Conservation (phyloP, 2,888 invertebrate species). For the Perdita meconis region DNA sequence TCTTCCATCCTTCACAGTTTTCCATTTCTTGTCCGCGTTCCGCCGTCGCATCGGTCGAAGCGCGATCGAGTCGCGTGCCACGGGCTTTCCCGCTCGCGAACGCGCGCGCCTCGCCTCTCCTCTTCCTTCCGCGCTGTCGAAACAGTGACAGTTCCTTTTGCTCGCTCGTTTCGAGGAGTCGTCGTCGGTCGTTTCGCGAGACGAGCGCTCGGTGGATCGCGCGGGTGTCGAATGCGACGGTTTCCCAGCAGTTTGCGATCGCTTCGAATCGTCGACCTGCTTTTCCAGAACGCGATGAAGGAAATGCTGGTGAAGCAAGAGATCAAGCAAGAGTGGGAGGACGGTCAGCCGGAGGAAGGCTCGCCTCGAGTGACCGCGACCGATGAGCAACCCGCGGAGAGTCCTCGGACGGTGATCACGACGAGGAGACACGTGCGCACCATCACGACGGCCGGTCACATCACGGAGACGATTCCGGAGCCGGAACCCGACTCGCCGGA, state of each 20-base stretch:
- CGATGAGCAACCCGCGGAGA: constrained; percentile 73
- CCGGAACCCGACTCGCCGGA: constrained; percentile 73
- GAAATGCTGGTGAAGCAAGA: constrained; percentile 80
- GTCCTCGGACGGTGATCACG: constrained; percentile 85
- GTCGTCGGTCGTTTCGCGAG: too few relatives aligned
- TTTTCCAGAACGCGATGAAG: constrained; percentile 80
- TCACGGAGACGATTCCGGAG: constrained; percentile 83
- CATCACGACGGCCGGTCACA: constrained; percentile 87
- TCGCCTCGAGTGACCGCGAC: constrained; percentile 69
- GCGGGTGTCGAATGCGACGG: neutral
- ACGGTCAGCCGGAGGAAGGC: constrained; percentile 71
- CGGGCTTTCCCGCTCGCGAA: constrained; percentile 4
- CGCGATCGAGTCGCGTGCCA: constrained; percentile 70
- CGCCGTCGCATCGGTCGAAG: constrained; percentile 42
- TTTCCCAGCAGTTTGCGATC: neutral
- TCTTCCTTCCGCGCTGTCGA: neutral
- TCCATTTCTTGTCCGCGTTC: constrained; percentile 24
- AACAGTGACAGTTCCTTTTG: neutral
- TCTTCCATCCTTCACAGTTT: neutral
- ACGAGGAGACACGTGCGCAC: constrained; percentile 86
- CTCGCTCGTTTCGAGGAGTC: neutral
- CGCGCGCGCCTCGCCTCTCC: neutral
- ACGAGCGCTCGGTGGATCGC: neutral
- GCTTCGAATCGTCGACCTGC: neutral
- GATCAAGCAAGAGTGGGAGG: constrained; percentile 81